phyloP scores from a whole-genome alignment of 92 coral and sea anemone species.

The Pocillopora grandis region DNA sequence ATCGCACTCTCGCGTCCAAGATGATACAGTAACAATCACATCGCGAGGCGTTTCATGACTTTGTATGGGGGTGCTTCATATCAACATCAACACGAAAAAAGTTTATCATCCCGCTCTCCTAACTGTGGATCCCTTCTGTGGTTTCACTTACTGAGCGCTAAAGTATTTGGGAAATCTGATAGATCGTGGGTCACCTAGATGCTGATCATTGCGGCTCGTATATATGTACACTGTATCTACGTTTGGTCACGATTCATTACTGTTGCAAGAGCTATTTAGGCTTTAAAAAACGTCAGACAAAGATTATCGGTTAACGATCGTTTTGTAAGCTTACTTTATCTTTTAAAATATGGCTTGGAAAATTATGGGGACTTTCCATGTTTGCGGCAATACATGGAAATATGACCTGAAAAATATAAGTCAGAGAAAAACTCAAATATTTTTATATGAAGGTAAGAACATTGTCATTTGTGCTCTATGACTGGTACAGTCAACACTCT shows the following conservation, averaged over 20 bases:
- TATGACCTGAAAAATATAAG: slow-evolving; percentile 18
- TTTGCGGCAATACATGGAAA: slow-evolving; percentile 3
- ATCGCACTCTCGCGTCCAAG: too few species aligned
- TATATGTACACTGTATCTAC: neutral
- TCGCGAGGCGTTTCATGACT: neutral
- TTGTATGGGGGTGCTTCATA: neutral
- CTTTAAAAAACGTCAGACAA: neutral
- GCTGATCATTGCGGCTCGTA: neutral
- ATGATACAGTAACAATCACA: neutral
- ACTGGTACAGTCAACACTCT: neutral
- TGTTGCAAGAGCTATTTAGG: neutral
- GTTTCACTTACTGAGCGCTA: neutral
- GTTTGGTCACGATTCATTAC: neutral
- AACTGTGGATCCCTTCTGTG: slow-evolving; percentile 2
- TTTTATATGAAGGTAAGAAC: neutral
- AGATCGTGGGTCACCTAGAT: slow-evolving; percentile 4
- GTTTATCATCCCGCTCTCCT: neutral
- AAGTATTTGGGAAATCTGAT: slow-evolving; percentile 4
- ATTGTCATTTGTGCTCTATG: slow-evolving; percentile 9
- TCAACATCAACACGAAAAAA: neutral
- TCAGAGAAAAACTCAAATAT: neutral
- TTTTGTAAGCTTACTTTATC: neutral
- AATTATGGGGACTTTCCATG: slow-evolving; percentile 10
- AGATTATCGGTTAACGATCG: neutral
- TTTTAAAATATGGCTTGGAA: neutral